Percentiles rank a stretch among this genome's conserved stretches.
Conservation (phyloP, 2,113 vertebrate genomes). For the Cynopterus brachyotis region DNA sequence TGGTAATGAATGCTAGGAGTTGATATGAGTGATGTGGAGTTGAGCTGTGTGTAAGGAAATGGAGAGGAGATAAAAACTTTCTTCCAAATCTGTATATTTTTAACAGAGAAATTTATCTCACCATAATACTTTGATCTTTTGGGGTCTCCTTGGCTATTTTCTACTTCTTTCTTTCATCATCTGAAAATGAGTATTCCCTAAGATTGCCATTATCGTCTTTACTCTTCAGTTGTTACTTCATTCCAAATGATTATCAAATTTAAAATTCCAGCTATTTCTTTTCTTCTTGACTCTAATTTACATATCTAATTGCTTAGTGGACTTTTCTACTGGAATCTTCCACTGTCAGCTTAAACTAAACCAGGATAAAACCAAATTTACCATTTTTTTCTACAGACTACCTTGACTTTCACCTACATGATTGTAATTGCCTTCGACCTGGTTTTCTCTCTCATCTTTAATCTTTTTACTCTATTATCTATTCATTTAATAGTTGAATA, state of each 20-base stretch:
- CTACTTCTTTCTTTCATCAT: neutral
- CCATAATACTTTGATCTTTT: neutral
- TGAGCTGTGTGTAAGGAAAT: neutral
- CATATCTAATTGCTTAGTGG: neutral
- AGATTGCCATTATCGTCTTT: neutral
- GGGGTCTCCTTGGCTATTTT: neutral
- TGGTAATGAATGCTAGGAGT: neutral
- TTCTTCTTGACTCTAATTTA: neutral
- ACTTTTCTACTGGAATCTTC: neutral
- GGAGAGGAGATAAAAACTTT: neutral
- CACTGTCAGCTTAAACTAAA: neutral
- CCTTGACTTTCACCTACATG: neutral
- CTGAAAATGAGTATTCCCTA: neutral
- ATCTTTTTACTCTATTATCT: neutral
- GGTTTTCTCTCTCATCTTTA: neutral
- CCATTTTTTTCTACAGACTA: neutral
- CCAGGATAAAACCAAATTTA: neutral
- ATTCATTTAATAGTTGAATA: neutral
- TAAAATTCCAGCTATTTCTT: slow-evolving; percentile 38
- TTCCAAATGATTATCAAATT: neutral
- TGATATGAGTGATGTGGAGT: neutral
- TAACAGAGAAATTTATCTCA: slow-evolving; percentile 16
- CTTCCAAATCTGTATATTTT: neutral
- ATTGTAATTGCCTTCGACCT: neutral
- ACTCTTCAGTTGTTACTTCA: neutral